Percentiles rank a stretch among this genome's conserved stretches.
phyloP scores from a whole-genome alignment of 2,888 invertebrate species.

The Elysia crispata region DNA sequence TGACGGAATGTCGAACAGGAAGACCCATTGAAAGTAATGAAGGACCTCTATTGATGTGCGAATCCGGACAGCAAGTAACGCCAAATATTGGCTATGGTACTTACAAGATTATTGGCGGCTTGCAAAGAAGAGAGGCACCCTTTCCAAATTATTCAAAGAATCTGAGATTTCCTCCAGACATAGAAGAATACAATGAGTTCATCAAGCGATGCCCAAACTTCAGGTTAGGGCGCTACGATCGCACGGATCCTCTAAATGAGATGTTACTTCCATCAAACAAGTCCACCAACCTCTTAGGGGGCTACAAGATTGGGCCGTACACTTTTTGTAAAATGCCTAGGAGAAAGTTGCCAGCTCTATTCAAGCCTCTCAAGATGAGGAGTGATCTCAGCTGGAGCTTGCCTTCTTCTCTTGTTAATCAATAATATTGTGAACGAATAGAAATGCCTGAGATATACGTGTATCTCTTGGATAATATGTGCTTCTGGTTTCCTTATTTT shows the following conservation, averaged over 20 bases:
- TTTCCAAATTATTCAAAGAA: not conserved
- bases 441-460: no score
- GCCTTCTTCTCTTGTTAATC: not conserved
- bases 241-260: conserved; percentile 37
- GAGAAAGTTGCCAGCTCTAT: conserved; percentile 4
- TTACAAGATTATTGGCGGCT: conserved; percentile 42
- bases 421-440: no score
- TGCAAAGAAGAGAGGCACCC: conserved; percentile 21
- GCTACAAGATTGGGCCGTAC: conserved; percentile 10
- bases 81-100: conserved; percentile 26
- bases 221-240: conserved; percentile 28
- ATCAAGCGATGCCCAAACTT: conserved; percentile 38
- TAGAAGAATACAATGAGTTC: conserved; percentile 41
- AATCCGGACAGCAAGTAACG: not conserved
- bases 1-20: not conserved
- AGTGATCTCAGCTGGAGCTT: conserved; percentile 9
- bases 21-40: not conserved
- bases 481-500: no score
- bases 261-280: conserved; percentile 34
- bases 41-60: not conserved
- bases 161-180: conserved; percentile 20
- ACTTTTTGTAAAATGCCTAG: conserved; percentile 23
- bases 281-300: not conserved
- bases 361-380: not conserved
- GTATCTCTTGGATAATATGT: no score